Percentiles rank a stretch among this genome's conserved stretches.
These are phyloP conservation scores for Sialis lutaria DNA, from an alignment of 2,888 invertebrate species.

Conservation along the genomic window DNA sequence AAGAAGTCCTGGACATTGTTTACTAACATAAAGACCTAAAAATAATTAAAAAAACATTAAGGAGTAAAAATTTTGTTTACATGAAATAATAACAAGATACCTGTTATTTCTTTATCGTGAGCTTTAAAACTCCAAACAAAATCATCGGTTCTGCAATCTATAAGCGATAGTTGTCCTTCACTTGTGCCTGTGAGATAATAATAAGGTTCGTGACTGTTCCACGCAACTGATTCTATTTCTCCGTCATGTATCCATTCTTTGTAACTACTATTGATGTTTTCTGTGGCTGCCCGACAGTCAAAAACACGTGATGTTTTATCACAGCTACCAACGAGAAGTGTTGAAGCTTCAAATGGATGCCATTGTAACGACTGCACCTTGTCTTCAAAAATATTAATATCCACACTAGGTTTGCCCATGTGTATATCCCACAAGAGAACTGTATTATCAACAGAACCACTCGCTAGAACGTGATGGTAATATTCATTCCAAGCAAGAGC, in stretches of 20 bases:
- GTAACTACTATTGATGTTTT: conserved; percentile 26
- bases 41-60: conserved; percentile 5
- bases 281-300: conserved; percentile 50
- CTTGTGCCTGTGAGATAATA: conserved; percentile 54
- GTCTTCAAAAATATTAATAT: conserved; percentile 54
- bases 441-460: conserved; percentile 80
- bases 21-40: conserved; percentile 52
- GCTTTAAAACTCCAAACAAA: conserved; percentile 57
- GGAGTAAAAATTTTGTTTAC: not conserved
- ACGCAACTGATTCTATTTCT: conserved; percentile 73
- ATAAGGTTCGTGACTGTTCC: conserved; percentile 68
- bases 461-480: conserved; percentile 70
- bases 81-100: conserved; percentile 20
- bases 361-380: conserved; percentile 73
- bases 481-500: conserved; percentile 81
- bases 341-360: conserved; percentile 69
- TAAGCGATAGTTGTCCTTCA: conserved; percentile 47
- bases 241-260: conserved; percentile 56
- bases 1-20: conserved; percentile 53
- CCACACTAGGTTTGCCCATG: conserved; percentile 55
- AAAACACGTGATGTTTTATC: conserved; percentile 64
- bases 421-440: conserved; percentile 87
- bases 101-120: conserved; percentile 74
- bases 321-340: conserved; percentile 66
- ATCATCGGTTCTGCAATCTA: conserved; percentile 51